phyloP scores from a whole-genome alignment of 2,888 invertebrate species.

The Caenorhabditis sp. region DNA sequence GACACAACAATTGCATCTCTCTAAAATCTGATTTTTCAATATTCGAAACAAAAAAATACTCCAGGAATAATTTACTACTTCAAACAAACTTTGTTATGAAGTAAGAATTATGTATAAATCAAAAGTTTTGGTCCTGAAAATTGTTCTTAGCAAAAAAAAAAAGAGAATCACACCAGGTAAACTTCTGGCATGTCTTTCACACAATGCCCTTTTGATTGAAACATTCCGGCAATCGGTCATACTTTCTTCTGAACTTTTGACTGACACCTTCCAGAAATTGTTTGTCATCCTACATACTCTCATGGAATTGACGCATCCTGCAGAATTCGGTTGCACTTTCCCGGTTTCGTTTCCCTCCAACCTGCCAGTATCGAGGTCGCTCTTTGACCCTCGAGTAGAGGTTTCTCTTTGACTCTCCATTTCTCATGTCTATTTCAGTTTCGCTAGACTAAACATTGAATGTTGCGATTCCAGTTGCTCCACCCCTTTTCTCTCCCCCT shows the following conservation, averaged over 20 bases:
- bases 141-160: too few species aligned
- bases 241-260: slow-evolving; percentile 1
- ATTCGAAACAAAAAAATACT: too few species aligned
- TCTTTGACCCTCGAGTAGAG: slow-evolving; percentile 16
- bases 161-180: too few species aligned
- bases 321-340: slow-evolving; percentile 20
- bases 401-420: background rate
- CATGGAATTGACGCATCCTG: background rate
- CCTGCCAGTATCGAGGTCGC: slow-evolving; percentile 21
- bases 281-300: slow-evolving; percentile 2
- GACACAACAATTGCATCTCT: too few species aligned
- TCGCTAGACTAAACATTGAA: slow-evolving; percentile 39
- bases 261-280: slow-evolving; percentile 6
- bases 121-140: too few species aligned
- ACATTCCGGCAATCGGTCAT: background rate
- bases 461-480: slow-evolving; percentile 41
- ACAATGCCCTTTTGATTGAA: too few species aligned
- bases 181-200: too few species aligned
- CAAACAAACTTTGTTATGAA: too few species aligned
- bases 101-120: too few species aligned
- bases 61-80: too few species aligned
- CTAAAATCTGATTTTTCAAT: too few species aligned
- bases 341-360: background rate
- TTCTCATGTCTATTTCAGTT: slow-evolving; percentile 25
- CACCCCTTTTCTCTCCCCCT: slow-evolving; percentile 3